phyloP scores from a whole-genome alignment of 1,140 invertebrate genomes.

The Cryptotermes secundus region DNA sequence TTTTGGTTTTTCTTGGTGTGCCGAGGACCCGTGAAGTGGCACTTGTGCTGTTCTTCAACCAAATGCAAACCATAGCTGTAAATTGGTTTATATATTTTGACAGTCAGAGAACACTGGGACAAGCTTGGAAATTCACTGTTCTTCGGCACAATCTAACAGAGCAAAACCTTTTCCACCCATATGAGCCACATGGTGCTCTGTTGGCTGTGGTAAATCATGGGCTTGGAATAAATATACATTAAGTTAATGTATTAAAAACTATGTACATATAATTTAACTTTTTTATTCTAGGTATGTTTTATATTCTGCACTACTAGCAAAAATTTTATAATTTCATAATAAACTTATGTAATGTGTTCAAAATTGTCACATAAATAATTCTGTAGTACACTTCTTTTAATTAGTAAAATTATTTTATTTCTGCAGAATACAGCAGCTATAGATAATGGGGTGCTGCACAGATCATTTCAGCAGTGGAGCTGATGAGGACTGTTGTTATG shows the following conservation, averaged over 20 bases:
- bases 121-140: constrained; percentile 34
- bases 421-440: too few relatives aligned
- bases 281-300: too few relatives aligned
- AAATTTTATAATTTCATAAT: too few relatives aligned
- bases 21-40: constrained; percentile 37
- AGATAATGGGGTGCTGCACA: too few relatives aligned
- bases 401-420: too few relatives aligned
- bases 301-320: too few relatives aligned
- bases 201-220: not conserved
- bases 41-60: constrained; percentile 36
- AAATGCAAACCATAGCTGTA: constrained; percentile 1
- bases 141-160: constrained; percentile 32
- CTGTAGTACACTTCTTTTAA: too few relatives aligned
- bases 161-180: not conserved
- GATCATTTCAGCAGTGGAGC: too few relatives aligned
- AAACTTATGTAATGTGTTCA: too few relatives aligned
- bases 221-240: not conserved
- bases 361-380: too few relatives aligned
- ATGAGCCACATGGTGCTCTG: not conserved
- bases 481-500: too few relatives aligned
- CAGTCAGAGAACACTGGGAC: constrained; percentile 34
- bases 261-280: too few relatives aligned
- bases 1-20: constrained; percentile 31
- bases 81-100: constrained; percentile 30
- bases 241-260: not conserved